Evolutionary conservation across 2,113 vertebrate genomes (phyloP).

Genomic region (Xiphophorus hellerii): DNA sequence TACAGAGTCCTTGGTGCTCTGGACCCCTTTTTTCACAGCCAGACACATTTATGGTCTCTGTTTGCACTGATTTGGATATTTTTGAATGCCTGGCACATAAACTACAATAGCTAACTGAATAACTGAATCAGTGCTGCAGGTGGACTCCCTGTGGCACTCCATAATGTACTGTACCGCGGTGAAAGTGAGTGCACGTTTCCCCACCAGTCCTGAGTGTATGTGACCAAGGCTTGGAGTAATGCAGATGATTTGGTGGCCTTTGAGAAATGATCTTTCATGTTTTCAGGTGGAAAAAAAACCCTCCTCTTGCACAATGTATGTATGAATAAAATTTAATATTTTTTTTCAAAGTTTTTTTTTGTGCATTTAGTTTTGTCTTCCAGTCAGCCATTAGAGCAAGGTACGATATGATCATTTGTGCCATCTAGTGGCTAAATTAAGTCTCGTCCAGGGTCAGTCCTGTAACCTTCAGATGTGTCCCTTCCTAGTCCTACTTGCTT

Average conservation of each 20-base stretch:
- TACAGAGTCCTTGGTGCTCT: conserved; percentile 47
- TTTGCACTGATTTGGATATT: conserved; percentile 53
- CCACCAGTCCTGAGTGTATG: conserved; percentile 42
- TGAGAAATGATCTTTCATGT: conserved; percentile 55
- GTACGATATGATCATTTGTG: conserved; percentile 12
- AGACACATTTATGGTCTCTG: conserved; percentile 41
- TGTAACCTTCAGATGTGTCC: no score
- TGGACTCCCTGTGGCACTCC: conserved; percentile 63
- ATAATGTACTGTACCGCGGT: conserved; percentile 57
- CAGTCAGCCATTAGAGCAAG: neutral
- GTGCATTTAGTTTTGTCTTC: neutral
- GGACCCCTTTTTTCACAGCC: conserved; percentile 49
- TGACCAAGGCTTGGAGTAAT: conserved; percentile 32
- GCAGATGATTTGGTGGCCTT: conserved; percentile 64
- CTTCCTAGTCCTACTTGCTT: no score
- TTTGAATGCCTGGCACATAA: conserved; percentile 49
- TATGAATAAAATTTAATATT: conserved; percentile 79
- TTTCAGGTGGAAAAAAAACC: conserved; percentile 57
- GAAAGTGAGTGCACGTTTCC: conserved; percentile 38
- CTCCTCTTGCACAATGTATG: conserved; percentile 78
- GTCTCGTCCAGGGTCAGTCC: neutral
- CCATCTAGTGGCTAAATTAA: conserved; percentile 45
- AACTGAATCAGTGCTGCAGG: conserved; percentile 60
- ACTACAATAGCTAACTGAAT: conserved; percentile 38
- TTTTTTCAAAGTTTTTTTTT: conserved; percentile 40